These are phyloP conservation scores for Drosophila diplacantha DNA, from an alignment of 2,888 invertebrate species.

Conservation along the genomic window DNA sequence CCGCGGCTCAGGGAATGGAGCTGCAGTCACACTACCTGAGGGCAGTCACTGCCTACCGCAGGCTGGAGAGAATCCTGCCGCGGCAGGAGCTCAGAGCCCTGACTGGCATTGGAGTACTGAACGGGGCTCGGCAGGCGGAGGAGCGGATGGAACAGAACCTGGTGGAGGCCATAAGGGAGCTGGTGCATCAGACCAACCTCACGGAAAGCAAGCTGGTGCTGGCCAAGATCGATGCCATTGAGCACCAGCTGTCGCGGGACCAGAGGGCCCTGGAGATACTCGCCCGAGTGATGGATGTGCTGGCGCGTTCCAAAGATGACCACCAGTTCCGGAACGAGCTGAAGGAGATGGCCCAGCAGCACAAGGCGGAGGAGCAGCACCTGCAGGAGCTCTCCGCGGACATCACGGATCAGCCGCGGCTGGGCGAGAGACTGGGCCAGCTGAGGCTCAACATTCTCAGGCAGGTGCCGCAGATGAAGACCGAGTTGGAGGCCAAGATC, in stretches of 20 bases:
- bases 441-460: conserved; percentile 63
- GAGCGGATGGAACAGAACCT: conserved; percentile 73
- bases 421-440: conserved; percentile 49
- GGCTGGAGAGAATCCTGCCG: conserved; percentile 67
- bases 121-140: conserved; percentile 74
- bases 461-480: conserved; percentile 69
- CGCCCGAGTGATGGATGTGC: conserved; percentile 71
- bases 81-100: conserved; percentile 70
- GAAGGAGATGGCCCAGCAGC: conserved; percentile 48
- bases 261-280: conserved; percentile 72
- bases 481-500: conserved; percentile 66
- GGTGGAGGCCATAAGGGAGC: conserved; percentile 63
- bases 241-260: conserved; percentile 73
- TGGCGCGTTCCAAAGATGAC: conserved; percentile 58
- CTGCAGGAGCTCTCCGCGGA: conserved; percentile 21
- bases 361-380: conserved; percentile 23
- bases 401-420: conserved; percentile 6
- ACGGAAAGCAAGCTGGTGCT: conserved; percentile 51
- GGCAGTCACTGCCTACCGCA: conserved; percentile 71
- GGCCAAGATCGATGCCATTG: conserved; percentile 70
- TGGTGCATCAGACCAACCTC: conserved; percentile 64
- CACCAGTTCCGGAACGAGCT: conserved; percentile 64
- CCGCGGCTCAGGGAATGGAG: conserved; percentile 37
- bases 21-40: conserved; percentile 70
- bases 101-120: conserved; percentile 73